These are phyloP conservation scores for Misgurnus mizolepis DNA, from an alignment of 2,113 vertebrate genomes.

Conservation along the genomic window DNA sequence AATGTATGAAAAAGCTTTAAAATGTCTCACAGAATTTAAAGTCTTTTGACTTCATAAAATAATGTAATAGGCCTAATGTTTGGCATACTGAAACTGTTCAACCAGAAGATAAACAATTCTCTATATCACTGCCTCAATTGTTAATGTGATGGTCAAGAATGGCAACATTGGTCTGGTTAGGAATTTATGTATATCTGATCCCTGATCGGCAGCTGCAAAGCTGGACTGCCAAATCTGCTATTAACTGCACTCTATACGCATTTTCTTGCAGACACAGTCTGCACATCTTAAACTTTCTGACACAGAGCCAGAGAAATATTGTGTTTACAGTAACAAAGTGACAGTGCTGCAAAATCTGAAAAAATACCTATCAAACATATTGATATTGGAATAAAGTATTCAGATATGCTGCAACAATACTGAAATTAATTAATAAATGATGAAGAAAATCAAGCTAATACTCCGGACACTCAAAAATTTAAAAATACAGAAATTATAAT, in stretches of 20 bases:
- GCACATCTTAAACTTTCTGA: not conserved
- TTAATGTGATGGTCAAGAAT: not conserved
- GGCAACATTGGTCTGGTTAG: slow-evolving; percentile 37
- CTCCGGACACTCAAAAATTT: not conserved
- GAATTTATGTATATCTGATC: slow-evolving; percentile 61
- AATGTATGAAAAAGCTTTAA: too few species aligned
- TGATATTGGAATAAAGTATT: not conserved
- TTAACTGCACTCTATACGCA: slow-evolving; percentile 51
- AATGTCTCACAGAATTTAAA: too few species aligned
- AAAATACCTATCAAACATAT: not conserved
- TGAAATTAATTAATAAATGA: too few species aligned
- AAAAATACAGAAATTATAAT: not conserved
- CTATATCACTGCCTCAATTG: not conserved
- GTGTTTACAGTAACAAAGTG: slow-evolving; percentile 1
- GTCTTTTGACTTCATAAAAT: too few species aligned
- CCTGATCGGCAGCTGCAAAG: slow-evolving; percentile 61
- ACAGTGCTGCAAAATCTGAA: not conserved
- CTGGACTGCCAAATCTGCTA: slow-evolving; percentile 53
- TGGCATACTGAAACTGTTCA: not conserved
- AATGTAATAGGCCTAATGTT: not conserved
- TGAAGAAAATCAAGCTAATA: not conserved
- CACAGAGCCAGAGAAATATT: not conserved
- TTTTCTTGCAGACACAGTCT: slow-evolving; percentile 13
- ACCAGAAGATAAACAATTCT: not conserved
- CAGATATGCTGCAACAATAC: not conserved